Evolutionary conservation across 2,797 vertebrate genomes (phyloP).

Genomic region (Oceanodroma leucorhoa): DNA sequence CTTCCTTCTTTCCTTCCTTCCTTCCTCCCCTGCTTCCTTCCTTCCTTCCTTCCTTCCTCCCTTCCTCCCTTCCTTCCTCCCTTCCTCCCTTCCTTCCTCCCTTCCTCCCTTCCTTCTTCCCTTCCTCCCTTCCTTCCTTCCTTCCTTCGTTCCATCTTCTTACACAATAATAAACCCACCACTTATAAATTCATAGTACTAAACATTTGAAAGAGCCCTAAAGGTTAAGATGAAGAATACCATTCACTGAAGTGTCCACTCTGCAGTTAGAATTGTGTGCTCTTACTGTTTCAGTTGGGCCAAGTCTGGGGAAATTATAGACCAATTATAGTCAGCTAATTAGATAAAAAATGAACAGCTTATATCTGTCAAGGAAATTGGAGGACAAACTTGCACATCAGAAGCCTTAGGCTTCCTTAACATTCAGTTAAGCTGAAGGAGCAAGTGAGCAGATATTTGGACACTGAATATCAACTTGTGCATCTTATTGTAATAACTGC

Average conservation of each 20-base stretch:
- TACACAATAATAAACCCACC: neutral
- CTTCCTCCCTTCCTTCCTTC: too few relatives aligned
- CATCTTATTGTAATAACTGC: neutral
- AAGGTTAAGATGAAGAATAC: neutral
- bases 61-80: too few relatives aligned
- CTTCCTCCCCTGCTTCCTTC: too few relatives aligned
- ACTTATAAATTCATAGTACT: neutral
- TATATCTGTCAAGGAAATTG: neutral
- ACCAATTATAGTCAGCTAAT: neutral
- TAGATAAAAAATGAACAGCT: neutral
- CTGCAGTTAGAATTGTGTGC: neutral
- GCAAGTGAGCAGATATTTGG: neutral
- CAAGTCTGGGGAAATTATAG: neutral
- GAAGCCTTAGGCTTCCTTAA: neutral
- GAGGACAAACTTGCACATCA: neutral
- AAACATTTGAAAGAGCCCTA: neutral
- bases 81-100: too few relatives aligned
- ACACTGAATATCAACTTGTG: neutral
- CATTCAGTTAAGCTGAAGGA: neutral
- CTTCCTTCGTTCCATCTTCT: neutral
- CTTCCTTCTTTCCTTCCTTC: too few relatives aligned
- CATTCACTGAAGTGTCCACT: neutral
- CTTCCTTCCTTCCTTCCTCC: too few relatives aligned
- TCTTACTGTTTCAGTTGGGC: neutral
- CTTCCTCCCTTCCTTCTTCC: too few relatives aligned